Conservation (phyloP, 35 echinoderm and acorn worm genomes). For the Anneissia japonica region DNA sequence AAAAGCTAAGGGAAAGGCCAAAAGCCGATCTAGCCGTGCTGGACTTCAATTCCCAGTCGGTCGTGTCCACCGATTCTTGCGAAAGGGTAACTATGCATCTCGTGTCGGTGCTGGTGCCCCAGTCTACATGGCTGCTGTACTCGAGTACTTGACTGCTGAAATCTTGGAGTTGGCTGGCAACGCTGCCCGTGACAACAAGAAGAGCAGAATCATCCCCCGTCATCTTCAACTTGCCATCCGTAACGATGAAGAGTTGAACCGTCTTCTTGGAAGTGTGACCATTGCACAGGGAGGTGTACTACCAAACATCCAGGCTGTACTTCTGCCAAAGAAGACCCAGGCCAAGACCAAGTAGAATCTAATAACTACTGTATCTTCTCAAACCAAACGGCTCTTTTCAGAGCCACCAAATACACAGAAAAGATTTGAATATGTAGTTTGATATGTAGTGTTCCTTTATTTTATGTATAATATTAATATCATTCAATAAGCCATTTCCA, state of each 20-base stretch:
- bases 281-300: conserved; percentile 74
- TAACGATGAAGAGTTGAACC: conserved; percentile 78
- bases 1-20: conserved; percentile 25
- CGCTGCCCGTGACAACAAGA: conserved; percentile 84
- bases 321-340: conserved; percentile 86
- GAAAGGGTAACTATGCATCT: conserved; percentile 61
- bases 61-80: conserved; percentile 60
- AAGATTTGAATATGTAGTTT: no score
- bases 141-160: conserved; percentile 74
- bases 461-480: no score
- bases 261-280: conserved; percentile 59
- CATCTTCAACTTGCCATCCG: conserved; percentile 71
- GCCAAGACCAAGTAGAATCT: no score
- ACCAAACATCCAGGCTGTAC: conserved; percentile 89
- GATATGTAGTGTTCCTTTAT: no score
- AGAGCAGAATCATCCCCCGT: conserved; percentile 67
- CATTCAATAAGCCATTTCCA: no score
- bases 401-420: no score
- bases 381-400: no score
- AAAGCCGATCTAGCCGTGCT: conserved; percentile 57
- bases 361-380: no score
- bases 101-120: conserved; percentile 62
- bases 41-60: conserved; percentile 79
- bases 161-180: conserved; percentile 80
- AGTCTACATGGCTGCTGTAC: conserved; percentile 65